phyloP scores from a whole-genome alignment of 64 coral and sea anemone species.

The Acropora tenuis region DNA sequence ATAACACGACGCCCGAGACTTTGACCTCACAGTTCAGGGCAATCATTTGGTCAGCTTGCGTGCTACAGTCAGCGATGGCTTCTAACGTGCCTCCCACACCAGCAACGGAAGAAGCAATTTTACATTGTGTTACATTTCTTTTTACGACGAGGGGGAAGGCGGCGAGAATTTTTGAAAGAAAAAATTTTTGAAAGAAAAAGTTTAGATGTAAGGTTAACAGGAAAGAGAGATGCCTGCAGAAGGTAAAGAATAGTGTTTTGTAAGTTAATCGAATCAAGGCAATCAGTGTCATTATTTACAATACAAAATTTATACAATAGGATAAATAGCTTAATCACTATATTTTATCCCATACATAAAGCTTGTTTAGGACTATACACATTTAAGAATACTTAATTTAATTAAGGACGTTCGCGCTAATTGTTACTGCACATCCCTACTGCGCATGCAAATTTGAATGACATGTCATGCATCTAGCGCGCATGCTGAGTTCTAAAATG shows the following conservation, averaged over 20 bases:
- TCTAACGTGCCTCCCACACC: not conserved
- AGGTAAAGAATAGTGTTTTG: not conserved
- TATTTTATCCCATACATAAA: constrained; percentile 18
- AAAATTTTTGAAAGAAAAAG: not conserved
- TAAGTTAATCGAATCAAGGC: constrained; percentile 14
- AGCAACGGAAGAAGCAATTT: not conserved
- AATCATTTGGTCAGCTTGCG: not conserved
- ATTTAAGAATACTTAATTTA: not conserved
- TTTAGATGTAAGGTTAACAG: not conserved
- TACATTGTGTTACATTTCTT: not conserved
- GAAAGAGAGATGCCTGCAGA: constrained; percentile 16
- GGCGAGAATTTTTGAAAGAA: not conserved
- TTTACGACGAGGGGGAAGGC: not conserved
- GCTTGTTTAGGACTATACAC: constrained; percentile 14
- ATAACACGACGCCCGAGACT: not conserved
- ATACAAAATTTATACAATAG: not conserved
- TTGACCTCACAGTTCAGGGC: not conserved
- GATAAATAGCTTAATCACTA: constrained; percentile 2
- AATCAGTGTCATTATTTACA: constrained; percentile 6
- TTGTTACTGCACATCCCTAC: too few relatives aligned
- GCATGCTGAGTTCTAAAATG: too few relatives aligned
- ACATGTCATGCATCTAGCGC: too few relatives aligned
- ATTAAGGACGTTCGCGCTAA: too few relatives aligned
- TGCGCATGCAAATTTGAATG: too few relatives aligned
- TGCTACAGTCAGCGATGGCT: not conserved